These are phyloP conservation scores for Zoanthus gigantus DNA, from an alignment of 92 coral and sea anemone genomes.

Conservation along the genomic window DNA sequence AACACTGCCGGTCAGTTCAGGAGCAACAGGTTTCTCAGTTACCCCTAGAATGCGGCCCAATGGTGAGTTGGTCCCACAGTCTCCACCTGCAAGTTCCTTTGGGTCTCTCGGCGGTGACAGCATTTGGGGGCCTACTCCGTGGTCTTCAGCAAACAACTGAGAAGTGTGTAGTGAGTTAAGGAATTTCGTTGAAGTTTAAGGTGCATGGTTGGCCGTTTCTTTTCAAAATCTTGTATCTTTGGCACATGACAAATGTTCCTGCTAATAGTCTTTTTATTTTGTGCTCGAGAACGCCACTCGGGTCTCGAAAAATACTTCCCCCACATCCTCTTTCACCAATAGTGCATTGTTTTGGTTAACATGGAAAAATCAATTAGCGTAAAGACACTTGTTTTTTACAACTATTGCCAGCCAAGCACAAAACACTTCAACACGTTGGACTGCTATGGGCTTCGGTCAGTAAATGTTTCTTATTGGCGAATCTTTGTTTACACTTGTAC, in stretches of 20 bases:
- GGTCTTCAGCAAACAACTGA: constrained; percentile 51
- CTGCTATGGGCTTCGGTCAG: neutral
- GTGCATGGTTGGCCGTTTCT: neutral
- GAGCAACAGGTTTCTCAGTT: constrained; percentile 8
- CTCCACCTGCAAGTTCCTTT: constrained; percentile 35
- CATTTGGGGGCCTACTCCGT: constrained; percentile 43
- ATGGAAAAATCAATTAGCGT: no score
- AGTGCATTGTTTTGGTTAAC: neutral
- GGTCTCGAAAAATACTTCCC: neutral
- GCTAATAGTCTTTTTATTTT: neutral
- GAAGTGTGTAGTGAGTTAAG: neutral
- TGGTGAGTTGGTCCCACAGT: constrained; percentile 29
- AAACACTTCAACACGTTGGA: neutral
- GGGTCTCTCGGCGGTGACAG: constrained; percentile 35
- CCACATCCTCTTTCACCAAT: neutral
- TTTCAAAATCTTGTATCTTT: neutral
- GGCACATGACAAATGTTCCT: neutral
- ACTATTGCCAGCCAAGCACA: constrained; percentile 9
- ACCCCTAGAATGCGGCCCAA: constrained; percentile 26
- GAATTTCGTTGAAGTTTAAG: constrained; percentile 10
- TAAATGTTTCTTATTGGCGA: neutral
- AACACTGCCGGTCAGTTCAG: constrained; percentile 34
- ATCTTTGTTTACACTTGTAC: no score
- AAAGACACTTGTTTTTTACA: neutral
- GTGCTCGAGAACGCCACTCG: neutral